phyloP scores from a whole-genome alignment of 2,113 vertebrate species.

The Trichechus manatus region DNA sequence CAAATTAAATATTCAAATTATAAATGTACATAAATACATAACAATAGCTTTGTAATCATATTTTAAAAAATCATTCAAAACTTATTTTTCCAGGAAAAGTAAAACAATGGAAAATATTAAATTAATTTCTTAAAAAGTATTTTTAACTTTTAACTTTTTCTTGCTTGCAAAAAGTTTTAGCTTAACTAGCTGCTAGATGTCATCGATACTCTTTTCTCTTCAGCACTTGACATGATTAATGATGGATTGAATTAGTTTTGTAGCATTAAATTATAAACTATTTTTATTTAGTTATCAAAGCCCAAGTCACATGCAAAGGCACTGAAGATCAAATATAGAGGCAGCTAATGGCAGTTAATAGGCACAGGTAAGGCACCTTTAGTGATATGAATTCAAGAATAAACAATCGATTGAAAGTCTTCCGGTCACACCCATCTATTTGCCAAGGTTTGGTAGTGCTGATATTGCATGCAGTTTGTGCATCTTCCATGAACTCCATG shows the following conservation, averaged over 20 bases:
- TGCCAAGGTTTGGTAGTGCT: not conserved
- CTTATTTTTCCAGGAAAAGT: conserved; percentile 2
- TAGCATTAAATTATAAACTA: conserved; percentile 19
- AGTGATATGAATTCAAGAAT: not conserved
- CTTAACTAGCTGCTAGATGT: conserved; percentile 25
- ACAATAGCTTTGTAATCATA: not conserved
- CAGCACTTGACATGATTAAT: not conserved
- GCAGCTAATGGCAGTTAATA: not conserved
- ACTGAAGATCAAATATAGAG: conserved; percentile 27
- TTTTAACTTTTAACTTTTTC: conserved; percentile 44
- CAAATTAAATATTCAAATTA: not conserved
- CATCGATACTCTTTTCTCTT: not conserved
- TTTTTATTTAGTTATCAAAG: conserved; percentile 47
- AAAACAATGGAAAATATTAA: not conserved
- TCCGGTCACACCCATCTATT: not conserved
- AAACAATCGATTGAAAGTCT: not conserved
- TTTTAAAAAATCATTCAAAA: not conserved
- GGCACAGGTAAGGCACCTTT: not conserved
- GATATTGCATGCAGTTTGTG: not conserved
- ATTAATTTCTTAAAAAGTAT: not conserved
- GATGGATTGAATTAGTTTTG: not conserved
- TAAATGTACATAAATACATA: not conserved
- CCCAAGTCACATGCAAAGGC: not conserved
- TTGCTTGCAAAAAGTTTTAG: not conserved
- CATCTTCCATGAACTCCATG: not conserved